Conservation (phyloP, 1,140 invertebrate genomes). For the Leptoteleia sp. region DNA sequence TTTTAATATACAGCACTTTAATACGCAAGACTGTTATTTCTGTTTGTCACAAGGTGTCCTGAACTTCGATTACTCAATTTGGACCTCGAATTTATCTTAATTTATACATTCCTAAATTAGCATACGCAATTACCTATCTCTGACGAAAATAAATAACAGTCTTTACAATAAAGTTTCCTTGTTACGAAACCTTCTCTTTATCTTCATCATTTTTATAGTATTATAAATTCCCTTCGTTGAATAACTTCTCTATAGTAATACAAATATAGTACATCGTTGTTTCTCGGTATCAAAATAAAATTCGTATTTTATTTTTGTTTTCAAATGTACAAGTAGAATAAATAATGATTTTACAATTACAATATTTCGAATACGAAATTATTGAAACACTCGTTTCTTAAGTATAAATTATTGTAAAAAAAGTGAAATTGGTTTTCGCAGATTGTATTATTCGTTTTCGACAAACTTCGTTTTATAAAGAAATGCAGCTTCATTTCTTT, state of each 20-base stretch:
- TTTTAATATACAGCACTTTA: background rate
- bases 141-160: slow-evolving; percentile 4
- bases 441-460: background rate
- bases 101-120: background rate
- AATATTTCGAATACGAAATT: slow-evolving; percentile 8
- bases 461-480: background rate
- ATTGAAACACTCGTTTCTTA: slow-evolving; percentile 1
- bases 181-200: background rate
- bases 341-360: slow-evolving; percentile 27
- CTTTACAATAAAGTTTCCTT: background rate
- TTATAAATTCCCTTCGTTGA: background rate
- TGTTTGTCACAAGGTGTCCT: background rate
- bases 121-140: background rate
- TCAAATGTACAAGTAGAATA: slow-evolving; percentile 3
- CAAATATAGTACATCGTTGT: background rate
- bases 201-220: background rate
- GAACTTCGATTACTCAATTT: background rate
- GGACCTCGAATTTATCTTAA: background rate
- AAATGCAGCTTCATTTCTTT: background rate
- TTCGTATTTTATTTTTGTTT: too few species aligned
- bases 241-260: background rate
- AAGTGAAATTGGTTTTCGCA: background rate
- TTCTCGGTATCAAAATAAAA: background rate
- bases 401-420: background rate
- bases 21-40: background rate